Conservation (phyloP, 2,797 vertebrate genomes). For the Paramormyrops hopkinsi region DNA sequence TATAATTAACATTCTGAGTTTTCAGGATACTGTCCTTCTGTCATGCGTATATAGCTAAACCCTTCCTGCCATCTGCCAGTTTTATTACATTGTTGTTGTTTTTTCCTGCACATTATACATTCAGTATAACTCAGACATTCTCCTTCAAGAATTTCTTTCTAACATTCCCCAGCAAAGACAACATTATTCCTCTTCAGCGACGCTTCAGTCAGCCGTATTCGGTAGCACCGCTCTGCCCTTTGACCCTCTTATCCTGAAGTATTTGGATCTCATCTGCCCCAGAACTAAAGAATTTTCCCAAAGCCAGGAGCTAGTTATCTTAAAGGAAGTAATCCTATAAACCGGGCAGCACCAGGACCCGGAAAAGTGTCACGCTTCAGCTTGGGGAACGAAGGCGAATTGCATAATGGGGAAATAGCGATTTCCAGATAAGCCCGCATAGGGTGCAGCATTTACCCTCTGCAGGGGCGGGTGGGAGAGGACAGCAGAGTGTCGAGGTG, state of each 20-base stretch:
- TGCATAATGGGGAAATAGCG: neutral
- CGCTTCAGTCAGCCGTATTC: constrained; percentile 48
- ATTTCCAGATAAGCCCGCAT: constrained; percentile 5
- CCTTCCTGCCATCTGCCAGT: neutral
- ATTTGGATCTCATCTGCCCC: constrained; percentile 31
- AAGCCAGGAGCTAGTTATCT: constrained; percentile 34
- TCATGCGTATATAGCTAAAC: neutral
- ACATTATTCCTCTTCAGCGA: constrained; percentile 36
- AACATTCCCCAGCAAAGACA: neutral
- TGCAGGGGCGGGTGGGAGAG: neutral
- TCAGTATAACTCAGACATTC: neutral
- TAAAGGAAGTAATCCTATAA: constrained; percentile 2
- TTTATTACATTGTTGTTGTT: neutral
- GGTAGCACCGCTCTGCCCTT: constrained; percentile 18
- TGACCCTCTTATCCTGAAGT: constrained; percentile 49
- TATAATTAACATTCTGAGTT: neutral
- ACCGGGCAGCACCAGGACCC: neutral
- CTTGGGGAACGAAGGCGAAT: neutral
- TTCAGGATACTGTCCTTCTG: neutral
- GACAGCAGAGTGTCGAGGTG: too few species aligned
- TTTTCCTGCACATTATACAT: neutral
- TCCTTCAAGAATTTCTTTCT: neutral
- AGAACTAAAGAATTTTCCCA: constrained; percentile 34
- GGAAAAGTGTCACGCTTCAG: neutral
- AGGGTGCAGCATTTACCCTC: neutral